These are phyloP conservation scores for Chaetops frenatus DNA, from an alignment of 2,113 vertebrate genomes.

Conservation along the genomic window DNA sequence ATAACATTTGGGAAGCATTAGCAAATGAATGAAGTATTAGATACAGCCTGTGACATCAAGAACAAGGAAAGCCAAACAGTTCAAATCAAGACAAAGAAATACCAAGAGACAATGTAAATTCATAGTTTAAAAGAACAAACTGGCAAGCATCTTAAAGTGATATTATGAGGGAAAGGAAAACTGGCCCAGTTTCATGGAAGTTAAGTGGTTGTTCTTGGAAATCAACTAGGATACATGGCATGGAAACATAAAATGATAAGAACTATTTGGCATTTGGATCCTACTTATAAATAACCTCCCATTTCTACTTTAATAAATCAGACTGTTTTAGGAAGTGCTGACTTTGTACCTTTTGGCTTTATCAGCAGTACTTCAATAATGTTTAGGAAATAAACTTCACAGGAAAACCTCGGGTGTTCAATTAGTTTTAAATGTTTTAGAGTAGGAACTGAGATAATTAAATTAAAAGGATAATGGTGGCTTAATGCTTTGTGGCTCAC, in stretches of 20 bases:
- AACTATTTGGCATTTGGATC: conserved; percentile 55
- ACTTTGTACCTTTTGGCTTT: conserved; percentile 72
- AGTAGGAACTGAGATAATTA: conserved; percentile 76
- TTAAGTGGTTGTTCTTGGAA: conserved; percentile 50
- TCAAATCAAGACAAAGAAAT: conserved; percentile 59
- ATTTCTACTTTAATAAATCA: conserved; percentile 67
- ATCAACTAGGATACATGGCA: conserved; percentile 46
- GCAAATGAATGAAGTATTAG: conserved; percentile 33
- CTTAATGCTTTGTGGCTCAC: conserved; percentile 74
- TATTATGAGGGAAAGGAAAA: not conserved
- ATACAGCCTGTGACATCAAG: not conserved
- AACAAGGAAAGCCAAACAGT: conserved; percentile 4
- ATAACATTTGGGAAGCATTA: conserved; percentile 46
- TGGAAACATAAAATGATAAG: conserved; percentile 60
- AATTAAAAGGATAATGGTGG: conserved; percentile 75
- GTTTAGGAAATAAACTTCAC: conserved; percentile 75
- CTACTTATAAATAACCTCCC: conserved; percentile 31
- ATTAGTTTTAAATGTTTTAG: conserved; percentile 76
- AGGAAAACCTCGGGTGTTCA: conserved; percentile 74
- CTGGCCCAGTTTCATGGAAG: conserved; percentile 31
- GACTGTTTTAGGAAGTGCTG: conserved; percentile 69
- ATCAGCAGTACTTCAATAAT: conserved; percentile 72
- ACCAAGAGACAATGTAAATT: conserved; percentile 27
- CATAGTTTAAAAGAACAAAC: conserved; percentile 27
- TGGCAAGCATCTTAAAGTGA: conserved; percentile 5